Evolutionary conservation across 2,113 vertebrate species (phyloP).

Genomic region (Motacilla alba): DNA sequence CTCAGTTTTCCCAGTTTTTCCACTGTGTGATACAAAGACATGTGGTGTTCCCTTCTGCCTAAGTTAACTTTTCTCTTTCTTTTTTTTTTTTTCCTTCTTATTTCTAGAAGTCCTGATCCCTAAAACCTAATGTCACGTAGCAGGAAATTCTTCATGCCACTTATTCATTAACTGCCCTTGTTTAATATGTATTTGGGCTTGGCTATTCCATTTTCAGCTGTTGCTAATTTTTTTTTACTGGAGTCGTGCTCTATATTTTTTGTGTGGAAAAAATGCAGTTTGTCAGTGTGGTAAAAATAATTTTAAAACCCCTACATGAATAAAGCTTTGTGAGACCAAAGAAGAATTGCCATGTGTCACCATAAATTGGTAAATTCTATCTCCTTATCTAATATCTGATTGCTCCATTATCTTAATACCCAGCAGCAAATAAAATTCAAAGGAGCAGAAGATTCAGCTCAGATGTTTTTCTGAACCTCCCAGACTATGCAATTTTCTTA

Average conservation of each 20-base stretch:
- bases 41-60: background rate
- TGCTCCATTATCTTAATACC: background rate
- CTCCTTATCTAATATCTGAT: background rate
- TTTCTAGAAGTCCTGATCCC: background rate
- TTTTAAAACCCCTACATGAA: background rate
- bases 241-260: background rate
- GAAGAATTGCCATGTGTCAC: background rate
- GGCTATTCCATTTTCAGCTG: constrained; percentile 25
- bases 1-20: constrained; percentile 16
- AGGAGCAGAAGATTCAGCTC: background rate
- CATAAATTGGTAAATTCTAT: background rate
- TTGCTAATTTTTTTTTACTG: constrained; percentile 1
- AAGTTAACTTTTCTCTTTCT: background rate
- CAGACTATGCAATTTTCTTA: background rate
- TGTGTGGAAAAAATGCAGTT: background rate
- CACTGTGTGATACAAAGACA: background rate
- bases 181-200: constrained; percentile 1
- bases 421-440: background rate
- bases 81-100: background rate
- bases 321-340: background rate
- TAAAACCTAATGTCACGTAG: constrained; percentile 3
- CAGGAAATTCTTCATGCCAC: constrained; percentile 29
- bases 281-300: background rate
- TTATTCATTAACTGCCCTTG: constrained; percentile 14
- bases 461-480: background rate